These are phyloP conservation scores for Linurgus olivaceus DNA, from an alignment of 2,797 vertebrate species.

Conservation along the genomic window DNA sequence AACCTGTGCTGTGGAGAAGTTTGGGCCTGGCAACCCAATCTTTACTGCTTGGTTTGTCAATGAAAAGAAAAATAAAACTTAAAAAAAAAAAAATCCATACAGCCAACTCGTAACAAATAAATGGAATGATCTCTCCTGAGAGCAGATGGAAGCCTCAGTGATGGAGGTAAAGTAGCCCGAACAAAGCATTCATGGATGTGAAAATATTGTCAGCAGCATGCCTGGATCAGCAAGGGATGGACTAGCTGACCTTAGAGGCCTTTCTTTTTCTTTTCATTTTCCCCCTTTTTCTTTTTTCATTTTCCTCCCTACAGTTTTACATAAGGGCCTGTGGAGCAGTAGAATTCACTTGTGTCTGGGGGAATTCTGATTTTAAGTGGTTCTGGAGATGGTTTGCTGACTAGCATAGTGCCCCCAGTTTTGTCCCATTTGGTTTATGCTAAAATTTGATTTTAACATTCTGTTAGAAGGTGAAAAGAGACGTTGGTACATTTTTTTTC, in stretches of 20 bases:
- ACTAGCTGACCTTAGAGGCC: conserved; percentile 26
- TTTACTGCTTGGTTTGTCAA: conserved; percentile 56
- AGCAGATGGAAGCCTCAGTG: background rate
- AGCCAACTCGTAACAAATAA: conserved; percentile 44
- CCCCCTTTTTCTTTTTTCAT: background rate
- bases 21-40: background rate
- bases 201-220: background rate
- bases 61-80: conserved; percentile 69
- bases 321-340: background rate
- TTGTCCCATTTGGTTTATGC: background rate
- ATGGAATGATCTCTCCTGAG: conserved; percentile 59
- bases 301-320: background rate
- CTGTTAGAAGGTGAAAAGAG: background rate
- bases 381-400: background rate
- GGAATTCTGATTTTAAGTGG: background rate
- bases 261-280: background rate
- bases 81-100: conserved; percentile 52
- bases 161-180: conserved; percentile 38
- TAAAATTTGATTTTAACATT: background rate
- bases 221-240: background rate
- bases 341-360: background rate
- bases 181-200: conserved; percentile 50
- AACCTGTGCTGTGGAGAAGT: background rate
- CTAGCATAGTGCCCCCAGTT: background rate
- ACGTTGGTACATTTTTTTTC: background rate